Percentiles rank a stretch among this genome's conserved stretches.
phyloP scores from a whole-genome alignment of 1,140 invertebrate species.

The Euura saliciscinereae region DNA sequence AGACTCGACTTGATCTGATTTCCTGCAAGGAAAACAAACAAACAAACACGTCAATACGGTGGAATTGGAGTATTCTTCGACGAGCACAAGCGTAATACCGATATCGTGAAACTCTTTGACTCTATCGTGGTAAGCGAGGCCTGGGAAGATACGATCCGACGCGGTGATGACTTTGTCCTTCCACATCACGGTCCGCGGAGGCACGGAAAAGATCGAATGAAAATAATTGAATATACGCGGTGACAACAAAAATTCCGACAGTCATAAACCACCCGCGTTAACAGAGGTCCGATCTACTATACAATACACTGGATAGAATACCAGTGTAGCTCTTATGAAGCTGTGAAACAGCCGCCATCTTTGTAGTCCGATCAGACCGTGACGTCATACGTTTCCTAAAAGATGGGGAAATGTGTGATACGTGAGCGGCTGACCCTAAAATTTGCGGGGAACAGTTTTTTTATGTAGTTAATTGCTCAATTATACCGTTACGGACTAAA shows the following conservation, averaged over 20 bases:
- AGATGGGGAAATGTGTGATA: too few species aligned
- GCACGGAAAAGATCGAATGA: not conserved
- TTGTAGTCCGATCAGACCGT: too few species aligned
- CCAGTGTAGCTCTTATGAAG: too few species aligned
- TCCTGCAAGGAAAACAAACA: conserved; percentile 41
- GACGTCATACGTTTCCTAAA: too few species aligned
- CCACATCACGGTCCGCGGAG: conserved; percentile 32
- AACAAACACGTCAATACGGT: conserved; percentile 10
- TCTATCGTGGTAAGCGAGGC: conserved; percentile 43
- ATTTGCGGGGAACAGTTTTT: too few species aligned
- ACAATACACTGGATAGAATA: too few species aligned
- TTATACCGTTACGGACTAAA: too few species aligned
- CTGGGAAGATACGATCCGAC: conserved; percentile 60
- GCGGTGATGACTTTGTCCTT: conserved; percentile 51
- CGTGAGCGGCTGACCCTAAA: too few species aligned
- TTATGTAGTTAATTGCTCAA: too few species aligned
- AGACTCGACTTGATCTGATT: conserved; percentile 68
- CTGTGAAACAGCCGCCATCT: too few species aligned
- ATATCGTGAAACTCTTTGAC: conserved; percentile 47
- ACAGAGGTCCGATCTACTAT: too few species aligned
- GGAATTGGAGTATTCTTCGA: conserved; percentile 4
- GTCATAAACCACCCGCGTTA: not conserved
- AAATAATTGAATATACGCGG: not conserved
- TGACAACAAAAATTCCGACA: not conserved
- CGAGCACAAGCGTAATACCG: conserved; percentile 23